Conservation (phyloP, 2,888 invertebrate species). For the Toxonevra muliebris region DNA sequence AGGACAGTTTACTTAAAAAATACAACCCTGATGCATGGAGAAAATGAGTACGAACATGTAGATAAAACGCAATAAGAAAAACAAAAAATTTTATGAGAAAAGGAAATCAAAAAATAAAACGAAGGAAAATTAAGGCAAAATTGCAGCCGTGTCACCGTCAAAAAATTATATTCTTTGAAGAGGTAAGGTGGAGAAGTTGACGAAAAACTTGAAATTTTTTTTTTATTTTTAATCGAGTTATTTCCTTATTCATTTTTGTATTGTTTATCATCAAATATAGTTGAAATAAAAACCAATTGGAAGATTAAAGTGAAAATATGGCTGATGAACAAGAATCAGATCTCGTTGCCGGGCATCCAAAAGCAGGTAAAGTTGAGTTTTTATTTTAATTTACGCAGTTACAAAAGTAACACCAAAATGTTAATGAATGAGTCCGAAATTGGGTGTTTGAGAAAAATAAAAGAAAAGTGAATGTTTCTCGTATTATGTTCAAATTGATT, state of each 20-base stretch:
- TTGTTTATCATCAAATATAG: too few relatives aligned
- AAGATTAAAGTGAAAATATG: conserved; percentile 47
- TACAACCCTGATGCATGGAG: too few relatives aligned
- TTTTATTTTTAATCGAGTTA: too few relatives aligned
- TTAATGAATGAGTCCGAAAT: neutral
- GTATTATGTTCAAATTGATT: too few relatives aligned
- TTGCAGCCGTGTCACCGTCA: neutral
- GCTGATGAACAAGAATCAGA: conserved; percentile 73
- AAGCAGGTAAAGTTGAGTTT: conserved; percentile 75
- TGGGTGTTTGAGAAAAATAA: neutral
- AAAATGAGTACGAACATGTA: neutral
- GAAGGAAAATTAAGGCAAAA: neutral
- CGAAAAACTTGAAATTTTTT: too few relatives aligned
- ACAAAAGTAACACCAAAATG: neutral
- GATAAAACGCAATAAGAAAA: neutral
- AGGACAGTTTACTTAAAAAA: too few relatives aligned
- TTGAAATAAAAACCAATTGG: neutral
- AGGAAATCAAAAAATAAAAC: neutral
- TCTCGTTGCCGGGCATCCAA: conserved; percentile 87
- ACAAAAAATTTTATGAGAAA: neutral
- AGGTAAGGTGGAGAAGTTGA: too few relatives aligned
- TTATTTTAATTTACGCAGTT: neutral
- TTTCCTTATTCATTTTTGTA: too few relatives aligned
- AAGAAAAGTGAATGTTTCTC: too few relatives aligned
- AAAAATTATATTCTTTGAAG: too few relatives aligned